These are phyloP conservation scores for Stenotaenia linearis DNA, from an alignment of 2,888 invertebrate species.

Conservation along the genomic window DNA sequence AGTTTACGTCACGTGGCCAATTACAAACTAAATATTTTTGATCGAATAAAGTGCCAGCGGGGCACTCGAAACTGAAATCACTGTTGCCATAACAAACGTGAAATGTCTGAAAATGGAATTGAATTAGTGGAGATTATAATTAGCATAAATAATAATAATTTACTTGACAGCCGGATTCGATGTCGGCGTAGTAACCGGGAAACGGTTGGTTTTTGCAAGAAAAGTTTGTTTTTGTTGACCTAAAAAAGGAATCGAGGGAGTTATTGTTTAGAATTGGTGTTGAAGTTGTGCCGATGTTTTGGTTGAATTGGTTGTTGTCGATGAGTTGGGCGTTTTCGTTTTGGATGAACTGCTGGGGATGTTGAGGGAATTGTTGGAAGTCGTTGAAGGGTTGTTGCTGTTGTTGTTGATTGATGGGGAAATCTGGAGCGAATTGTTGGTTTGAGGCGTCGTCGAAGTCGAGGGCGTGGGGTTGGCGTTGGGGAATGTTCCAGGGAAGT, in stretches of 20 bases:
- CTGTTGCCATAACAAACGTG: constrained; percentile 82
- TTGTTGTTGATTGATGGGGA: background rate
- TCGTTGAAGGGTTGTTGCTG: background rate
- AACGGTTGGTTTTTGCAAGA: constrained; percentile 32
- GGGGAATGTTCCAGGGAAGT: background rate
- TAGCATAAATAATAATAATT: background rate
- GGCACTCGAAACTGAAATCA: constrained; percentile 84
- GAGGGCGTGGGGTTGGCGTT: background rate
- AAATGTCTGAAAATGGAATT: constrained; percentile 50
- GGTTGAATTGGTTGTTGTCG: too few relatives aligned
- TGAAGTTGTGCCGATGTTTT: background rate
- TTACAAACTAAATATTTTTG: constrained; percentile 86
- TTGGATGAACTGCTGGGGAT: background rate
- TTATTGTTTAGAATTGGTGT: background rate
- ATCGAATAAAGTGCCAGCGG: constrained; percentile 84
- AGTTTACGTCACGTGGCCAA: constrained; percentile 92
- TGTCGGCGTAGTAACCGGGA: constrained; percentile 36
- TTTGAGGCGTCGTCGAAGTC: background rate
- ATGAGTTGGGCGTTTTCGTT: background rate
- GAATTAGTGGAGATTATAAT: background rate
- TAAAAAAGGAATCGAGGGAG: background rate
- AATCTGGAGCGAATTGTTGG: background rate
- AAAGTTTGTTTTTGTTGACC: constrained; percentile 27
- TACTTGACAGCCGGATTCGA: constrained; percentile 36
- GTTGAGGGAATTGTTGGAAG: background rate